Base-by-base conservation (phyloP, 2,888 invertebrate genomes). In the Saturnia japonica region DNA sequence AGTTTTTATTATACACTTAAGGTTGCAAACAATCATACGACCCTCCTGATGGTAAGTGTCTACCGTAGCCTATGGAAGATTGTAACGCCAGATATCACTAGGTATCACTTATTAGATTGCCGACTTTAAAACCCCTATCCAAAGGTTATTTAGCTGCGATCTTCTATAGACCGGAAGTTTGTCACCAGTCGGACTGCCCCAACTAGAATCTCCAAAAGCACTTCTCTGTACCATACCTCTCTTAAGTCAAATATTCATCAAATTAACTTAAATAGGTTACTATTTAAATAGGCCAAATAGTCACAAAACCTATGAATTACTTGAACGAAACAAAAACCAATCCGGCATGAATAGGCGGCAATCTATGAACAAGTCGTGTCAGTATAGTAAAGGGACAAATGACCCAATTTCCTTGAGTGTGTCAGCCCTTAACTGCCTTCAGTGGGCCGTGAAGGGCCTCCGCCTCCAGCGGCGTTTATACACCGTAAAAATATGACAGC, bases 401-500 rank as follows among this genome's bases (percentile, higher is more conserved):
- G 93, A 93, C 93, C 93, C 89, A 93, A 93, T 93, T 93, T 92
- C 90, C 91, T 88, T 87, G 87, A 88, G 86, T 82, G 76, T 80
- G 74, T 74, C 74, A 76, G 80, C 88, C 87, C 86, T 87, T 81
- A 79, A 74, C 75, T 81, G 86, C 88, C 89, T 88, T 88, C 88
- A 85, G 76, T 86, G 86, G 88, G 75, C 85, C 88, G 88, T 88
- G 82, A 87, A 85, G 85, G 85, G 74, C 69, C 64, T 67, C 51
- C 8, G 66, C 66, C 45, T 64, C 28, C 43, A 42, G 14, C 19
- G 19, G 51, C 54, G 19, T 47, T 64, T n/a, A 51, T 40, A 34
- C 40, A 19, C 40, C 16, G 16, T 22, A 22, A 51, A 51, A 69
- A 69, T 42, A 45, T 47, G 9, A 14, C n/a, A 47, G 14, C 67